Evolutionary conservation across 1,140 invertebrate species (phyloP).

Genomic region (Drosophila ironensis): DNA sequence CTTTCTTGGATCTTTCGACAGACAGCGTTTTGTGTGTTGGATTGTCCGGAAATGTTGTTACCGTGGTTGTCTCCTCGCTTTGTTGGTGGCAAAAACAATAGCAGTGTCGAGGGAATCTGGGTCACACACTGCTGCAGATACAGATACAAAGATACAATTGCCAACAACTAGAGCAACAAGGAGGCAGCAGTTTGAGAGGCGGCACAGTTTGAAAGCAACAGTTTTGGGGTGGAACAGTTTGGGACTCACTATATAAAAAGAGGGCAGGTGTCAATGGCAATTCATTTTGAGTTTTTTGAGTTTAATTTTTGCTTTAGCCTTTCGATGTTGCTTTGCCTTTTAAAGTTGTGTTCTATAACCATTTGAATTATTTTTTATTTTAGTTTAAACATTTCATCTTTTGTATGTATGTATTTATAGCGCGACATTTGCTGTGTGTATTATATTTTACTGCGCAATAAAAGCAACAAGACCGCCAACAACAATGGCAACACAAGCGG

Average conservation of each 20-base stretch:
- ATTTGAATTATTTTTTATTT: conserved; percentile 65
- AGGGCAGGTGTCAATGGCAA: conserved; percentile 43
- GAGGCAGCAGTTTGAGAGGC: not conserved
- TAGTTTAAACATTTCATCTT: conserved; percentile 24
- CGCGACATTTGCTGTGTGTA: conserved; percentile 39
- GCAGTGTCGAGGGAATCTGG: conserved; percentile 16
- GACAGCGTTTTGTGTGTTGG: conserved; percentile 1
- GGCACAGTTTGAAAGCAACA: conserved; percentile 17
- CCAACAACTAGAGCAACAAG: not conserved
- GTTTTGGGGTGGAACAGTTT: too few species aligned
- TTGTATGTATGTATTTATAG: conserved; percentile 48
- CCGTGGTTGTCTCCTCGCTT: not conserved
- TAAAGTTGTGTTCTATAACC: conserved; percentile 38
- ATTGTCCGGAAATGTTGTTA: conserved; percentile 42
- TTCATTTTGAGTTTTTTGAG: conserved; percentile 13
- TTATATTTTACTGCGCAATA: conserved; percentile 72
- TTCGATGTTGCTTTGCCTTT: not conserved
- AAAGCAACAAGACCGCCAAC: conserved; percentile 55
- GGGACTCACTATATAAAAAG: not conserved
- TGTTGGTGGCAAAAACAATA: conserved; percentile 14
- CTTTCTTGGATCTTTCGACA: too few species aligned
- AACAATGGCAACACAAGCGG: conserved; percentile 63
- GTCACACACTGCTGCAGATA: conserved; percentile 33
- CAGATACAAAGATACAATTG: not conserved
- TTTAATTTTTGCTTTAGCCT: conserved; percentile 10